Evolutionary conservation across 2,113 vertebrate genomes (phyloP).

Genomic region (Saccopteryx leptura): DNA sequence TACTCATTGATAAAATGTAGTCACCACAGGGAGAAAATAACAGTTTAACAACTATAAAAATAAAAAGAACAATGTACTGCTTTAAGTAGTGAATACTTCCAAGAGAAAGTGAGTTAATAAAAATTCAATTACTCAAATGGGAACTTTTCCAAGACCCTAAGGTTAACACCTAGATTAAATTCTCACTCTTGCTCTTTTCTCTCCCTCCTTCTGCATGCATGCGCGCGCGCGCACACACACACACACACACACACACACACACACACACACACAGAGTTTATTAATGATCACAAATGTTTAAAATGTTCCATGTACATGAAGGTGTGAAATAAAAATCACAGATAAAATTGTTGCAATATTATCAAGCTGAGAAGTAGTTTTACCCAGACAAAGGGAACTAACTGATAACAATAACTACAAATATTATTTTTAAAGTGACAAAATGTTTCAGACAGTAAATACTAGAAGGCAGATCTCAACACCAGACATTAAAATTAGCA

Average conservation of each 20-base stretch:
- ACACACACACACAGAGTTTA: neutral
- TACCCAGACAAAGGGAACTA: neutral
- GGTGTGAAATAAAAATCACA: neutral
- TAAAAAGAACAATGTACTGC: neutral
- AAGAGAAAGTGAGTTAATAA: slow-evolving; percentile 69
- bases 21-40: neutral
- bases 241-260: neutral
- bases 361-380: slow-evolving; percentile 4
- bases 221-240: neutral
- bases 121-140: slow-evolving; percentile 66
- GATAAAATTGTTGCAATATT: neutral
- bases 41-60: slow-evolving; percentile 14
- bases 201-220: neutral
- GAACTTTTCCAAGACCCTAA: slow-evolving; percentile 34
- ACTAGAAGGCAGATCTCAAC: neutral
- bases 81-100: slow-evolving; percentile 44
- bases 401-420: neutral
- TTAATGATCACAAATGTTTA: slow-evolving; percentile 26
- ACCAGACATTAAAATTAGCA: neutral
- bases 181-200: neutral
- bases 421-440: neutral
- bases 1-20: slow-evolving; percentile 36
- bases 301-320: neutral
- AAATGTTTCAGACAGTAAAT: neutral
- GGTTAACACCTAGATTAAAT: slow-evolving; percentile 58